These are phyloP conservation scores for Mizuhopecten yessoensis DNA, from an alignment of 1,140 invertebrate species.

Conservation along the genomic window DNA sequence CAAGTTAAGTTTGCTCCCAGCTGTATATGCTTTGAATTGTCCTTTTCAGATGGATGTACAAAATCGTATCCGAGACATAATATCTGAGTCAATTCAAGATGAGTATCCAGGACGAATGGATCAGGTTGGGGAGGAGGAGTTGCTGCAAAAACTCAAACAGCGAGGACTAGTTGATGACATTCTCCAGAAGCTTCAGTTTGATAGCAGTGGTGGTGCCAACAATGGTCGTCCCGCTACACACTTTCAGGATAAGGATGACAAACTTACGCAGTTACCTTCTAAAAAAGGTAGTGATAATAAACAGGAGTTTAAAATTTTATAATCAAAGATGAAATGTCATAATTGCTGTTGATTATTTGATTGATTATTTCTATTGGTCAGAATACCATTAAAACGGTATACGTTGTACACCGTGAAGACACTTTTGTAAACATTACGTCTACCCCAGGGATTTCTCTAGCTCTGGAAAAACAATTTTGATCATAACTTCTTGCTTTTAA, in stretches of 20 bases:
- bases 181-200: constrained; percentile 77
- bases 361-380: too few species aligned
- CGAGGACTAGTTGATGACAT: constrained; percentile 80
- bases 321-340: too few species aligned
- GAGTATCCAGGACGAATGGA: constrained; percentile 64
- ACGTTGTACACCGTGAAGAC: too few species aligned
- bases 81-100: constrained; percentile 74
- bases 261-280: constrained; percentile 62
- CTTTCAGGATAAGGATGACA: constrained; percentile 74
- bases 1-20: too few species aligned
- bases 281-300: constrained; percentile 71
- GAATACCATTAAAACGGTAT: too few species aligned
- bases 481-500: too few species aligned
- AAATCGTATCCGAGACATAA: constrained; percentile 73
- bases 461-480: too few species aligned
- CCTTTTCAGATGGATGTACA: constrained; percentile 79
- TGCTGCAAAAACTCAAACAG: constrained; percentile 76
- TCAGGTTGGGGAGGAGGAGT: constrained; percentile 74
- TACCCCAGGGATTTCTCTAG: too few species aligned
- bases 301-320: too few species aligned
- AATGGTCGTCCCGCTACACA: constrained; percentile 72
- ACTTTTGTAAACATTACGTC: too few species aligned
- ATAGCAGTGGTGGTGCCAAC: constrained; percentile 51
- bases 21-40: too few species aligned
- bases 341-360: too few species aligned